Evolutionary conservation across 2,888 invertebrate genomes (phyloP).

Genomic region (Plusia festucae): DNA sequence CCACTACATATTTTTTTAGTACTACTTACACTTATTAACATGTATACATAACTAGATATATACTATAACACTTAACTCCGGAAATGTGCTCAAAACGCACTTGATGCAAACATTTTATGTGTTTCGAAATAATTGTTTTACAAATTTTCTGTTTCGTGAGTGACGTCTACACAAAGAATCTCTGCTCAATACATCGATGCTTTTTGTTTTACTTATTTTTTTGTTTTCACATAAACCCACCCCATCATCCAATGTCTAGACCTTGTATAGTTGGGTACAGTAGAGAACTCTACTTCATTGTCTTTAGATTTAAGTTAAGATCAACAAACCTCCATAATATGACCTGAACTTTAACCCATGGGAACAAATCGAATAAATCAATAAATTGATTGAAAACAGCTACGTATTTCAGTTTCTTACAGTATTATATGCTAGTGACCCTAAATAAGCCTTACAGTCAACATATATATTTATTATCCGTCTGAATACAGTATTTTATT

Average conservation of each 20-base stretch:
- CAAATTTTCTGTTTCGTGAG: conserved; percentile 17
- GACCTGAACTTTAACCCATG: conserved; percentile 44
- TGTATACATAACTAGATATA: conserved; percentile 18
- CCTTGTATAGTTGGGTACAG: conserved; percentile 47
- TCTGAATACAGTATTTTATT: not conserved
- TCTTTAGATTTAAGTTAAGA: conserved; percentile 64
- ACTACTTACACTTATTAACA: conserved; percentile 46
- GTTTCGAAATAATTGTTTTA: conserved; percentile 20
- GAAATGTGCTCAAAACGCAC: conserved; percentile 49
- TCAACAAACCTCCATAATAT: conserved; percentile 54
- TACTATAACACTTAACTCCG: conserved; percentile 30
- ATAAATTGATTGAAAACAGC: conserved; percentile 54
- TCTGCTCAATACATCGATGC: conserved; percentile 74
- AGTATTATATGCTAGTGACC: conserved; percentile 4
- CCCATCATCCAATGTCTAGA: conserved; percentile 68
- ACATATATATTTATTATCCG: not conserved
- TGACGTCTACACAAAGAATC: conserved; percentile 67
- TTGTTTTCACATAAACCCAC: conserved; percentile 83
- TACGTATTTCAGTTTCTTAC: conserved; percentile 45
- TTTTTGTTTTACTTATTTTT: conserved; percentile 52
- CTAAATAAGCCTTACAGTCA: conserved; percentile 5
- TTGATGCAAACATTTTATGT: conserved; percentile 38
- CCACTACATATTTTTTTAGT: conserved; percentile 45
- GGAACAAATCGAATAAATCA: conserved; percentile 47
- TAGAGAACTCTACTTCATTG: conserved; percentile 61